Conservation (phyloP, 2,113 vertebrate species). For the Phyllostomus discolor region DNA sequence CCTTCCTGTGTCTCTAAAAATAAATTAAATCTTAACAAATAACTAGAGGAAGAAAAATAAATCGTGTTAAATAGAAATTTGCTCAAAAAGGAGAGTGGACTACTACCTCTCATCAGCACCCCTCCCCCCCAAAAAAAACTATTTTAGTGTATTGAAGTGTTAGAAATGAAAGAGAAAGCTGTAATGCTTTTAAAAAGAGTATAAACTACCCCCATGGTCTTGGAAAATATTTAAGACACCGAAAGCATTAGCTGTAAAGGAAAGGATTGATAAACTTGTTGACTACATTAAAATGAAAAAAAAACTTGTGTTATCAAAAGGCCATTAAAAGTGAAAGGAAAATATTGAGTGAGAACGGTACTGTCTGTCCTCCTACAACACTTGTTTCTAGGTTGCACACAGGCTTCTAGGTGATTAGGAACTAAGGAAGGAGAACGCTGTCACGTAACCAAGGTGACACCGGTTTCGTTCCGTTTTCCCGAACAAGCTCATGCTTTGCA, state of each 20-base stretch:
- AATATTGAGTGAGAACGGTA: not conserved
- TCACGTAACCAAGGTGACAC: not conserved
- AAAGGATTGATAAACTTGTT: not conserved
- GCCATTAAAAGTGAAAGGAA: not conserved
- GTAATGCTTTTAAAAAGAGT: not conserved
- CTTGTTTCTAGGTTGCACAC: not conserved
- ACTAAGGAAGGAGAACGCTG: not conserved
- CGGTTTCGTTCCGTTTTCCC: not conserved
- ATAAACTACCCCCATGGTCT: not conserved
- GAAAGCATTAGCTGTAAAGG: not conserved
- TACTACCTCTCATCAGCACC: not conserved
- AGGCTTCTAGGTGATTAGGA: not conserved
- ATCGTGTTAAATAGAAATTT: not conserved
- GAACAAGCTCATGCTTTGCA: not conserved
- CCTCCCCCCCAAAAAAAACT: not conserved
- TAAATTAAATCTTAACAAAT: too few relatives aligned
- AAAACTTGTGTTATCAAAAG: slow-evolving; percentile 25
- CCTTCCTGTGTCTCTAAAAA: too few relatives aligned
- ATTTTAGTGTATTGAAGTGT: not conserved
- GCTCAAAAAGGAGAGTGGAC: not conserved
- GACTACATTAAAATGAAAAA: slow-evolving; percentile 32
- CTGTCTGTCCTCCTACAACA: not conserved
- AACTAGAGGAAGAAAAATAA: not conserved
- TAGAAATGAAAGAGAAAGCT: not conserved
- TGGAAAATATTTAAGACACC: not conserved